Evolutionary conservation across 2,113 vertebrate genomes (phyloP).

Genomic region (Microcebus murinus): DNA sequence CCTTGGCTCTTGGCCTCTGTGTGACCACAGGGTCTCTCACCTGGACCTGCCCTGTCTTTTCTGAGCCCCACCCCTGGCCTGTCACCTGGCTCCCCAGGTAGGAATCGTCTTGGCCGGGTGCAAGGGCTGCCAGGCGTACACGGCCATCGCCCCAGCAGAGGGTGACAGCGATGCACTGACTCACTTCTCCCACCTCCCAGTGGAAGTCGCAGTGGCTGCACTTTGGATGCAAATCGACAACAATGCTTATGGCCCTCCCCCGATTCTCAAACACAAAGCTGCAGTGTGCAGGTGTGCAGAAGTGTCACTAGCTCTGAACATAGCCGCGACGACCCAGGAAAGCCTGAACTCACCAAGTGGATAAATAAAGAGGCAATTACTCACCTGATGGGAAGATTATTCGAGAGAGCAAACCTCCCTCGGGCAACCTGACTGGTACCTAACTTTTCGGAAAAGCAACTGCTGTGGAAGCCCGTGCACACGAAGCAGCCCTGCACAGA

Average conservation of each 20-base stretch:
- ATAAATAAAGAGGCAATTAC: not conserved
- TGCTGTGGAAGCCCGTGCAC: rapidly evolving
- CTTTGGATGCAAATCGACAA: not conserved
- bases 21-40: rapidly evolving
- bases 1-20: rapidly evolving
- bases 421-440: rapidly evolving
- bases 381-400: too few species aligned
- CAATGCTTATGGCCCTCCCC: rapidly evolving
- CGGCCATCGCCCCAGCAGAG: rapidly evolving
- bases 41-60: not conserved
- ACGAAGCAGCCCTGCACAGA: rapidly evolving
- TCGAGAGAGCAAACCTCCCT: not conserved
- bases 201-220: not conserved
- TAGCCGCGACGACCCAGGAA: rapidly evolving
- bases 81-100: not conserved
- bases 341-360: not conserved
- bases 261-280: not conserved
- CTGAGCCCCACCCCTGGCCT: not conserved
- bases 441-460: not conserved
- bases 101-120: not conserved
- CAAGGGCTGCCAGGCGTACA: rapidly evolving
- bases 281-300: rapidly evolving
- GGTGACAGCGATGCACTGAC: rapidly evolving
- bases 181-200: rapidly evolving
- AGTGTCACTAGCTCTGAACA: rapidly evolving